A percentile compares a stretch with the other conserved stretches of the same genome.
These are phyloP conservation scores for Metopolophium dirhodum DNA, from an alignment of 1,140 invertebrate species.

Conservation along the genomic window DNA sequence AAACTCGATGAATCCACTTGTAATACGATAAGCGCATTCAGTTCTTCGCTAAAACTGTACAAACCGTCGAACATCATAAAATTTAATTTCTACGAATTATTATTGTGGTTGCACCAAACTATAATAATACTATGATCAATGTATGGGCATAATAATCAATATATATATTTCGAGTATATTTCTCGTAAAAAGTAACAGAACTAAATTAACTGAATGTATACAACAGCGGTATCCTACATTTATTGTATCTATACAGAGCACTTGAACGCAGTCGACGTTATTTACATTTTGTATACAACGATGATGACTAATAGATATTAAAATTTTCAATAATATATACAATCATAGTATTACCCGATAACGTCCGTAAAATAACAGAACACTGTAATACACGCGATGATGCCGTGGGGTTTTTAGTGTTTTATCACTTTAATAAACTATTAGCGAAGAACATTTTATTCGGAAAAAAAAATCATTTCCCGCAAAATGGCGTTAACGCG, in stretches of 20 bases:
- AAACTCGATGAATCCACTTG: not conserved
- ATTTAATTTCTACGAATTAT: not conserved
- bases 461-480: not conserved
- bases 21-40: not conserved
- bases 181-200: too few relatives aligned
- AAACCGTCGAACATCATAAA: not conserved
- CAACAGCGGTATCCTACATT: too few relatives aligned
- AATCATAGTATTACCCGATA: not conserved
- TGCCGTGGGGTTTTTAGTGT: not conserved
- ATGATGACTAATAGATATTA: not conserved
- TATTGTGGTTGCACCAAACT: not conserved
- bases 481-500: not conserved
- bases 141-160: too few relatives aligned
- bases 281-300: not conserved
- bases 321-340: not conserved
- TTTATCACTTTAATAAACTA: not conserved
- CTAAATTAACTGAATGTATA: too few relatives aligned
- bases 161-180: too few relatives aligned
- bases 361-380: not conserved
- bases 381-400: not conserved
- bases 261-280: not conserved
- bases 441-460: not conserved
- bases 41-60: not conserved
- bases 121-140: not conserved
- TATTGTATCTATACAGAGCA: not conserved